Conservation (phyloP, 2,113 vertebrate species). For the Glaucomys volans region DNA sequence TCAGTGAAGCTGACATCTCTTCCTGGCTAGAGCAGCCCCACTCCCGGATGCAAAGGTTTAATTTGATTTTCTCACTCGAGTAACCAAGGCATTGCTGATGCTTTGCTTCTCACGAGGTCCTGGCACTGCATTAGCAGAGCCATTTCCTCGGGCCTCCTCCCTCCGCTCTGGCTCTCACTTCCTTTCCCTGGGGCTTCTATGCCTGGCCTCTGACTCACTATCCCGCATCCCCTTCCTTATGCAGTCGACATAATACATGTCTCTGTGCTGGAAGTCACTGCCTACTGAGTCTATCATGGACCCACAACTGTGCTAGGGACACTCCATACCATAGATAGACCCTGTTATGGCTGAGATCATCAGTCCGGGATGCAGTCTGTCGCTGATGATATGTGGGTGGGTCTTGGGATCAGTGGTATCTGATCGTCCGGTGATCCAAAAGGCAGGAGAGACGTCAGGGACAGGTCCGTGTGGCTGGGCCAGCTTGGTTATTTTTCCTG, state of each 20-base stretch:
- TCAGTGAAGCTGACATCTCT: slow-evolving; percentile 59
- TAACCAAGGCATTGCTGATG: slow-evolving; percentile 81
- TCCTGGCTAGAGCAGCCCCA: slow-evolving; percentile 61
- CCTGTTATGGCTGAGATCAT: neutral
- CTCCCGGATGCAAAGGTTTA: slow-evolving; percentile 78
- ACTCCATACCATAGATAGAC: neutral
- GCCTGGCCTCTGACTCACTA: neutral
- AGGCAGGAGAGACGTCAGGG: neutral
- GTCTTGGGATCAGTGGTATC: neutral
- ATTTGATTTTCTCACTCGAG: slow-evolving; percentile 85
- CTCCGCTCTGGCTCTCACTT: neutral
- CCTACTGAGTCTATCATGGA: neutral
- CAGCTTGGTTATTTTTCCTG: neutral
- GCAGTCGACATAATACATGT: rapidly evolving
- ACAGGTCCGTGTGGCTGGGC: neutral
- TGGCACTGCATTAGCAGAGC: slow-evolving; percentile 51
- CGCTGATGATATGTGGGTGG: neutral
- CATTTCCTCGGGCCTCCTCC: slow-evolving; percentile 41
- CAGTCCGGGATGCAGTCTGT: neutral
- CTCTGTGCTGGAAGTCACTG: neutral
- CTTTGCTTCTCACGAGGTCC: slow-evolving; percentile 66
- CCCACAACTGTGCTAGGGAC: neutral
- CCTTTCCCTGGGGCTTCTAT: neutral
- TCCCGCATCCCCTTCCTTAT: neutral
- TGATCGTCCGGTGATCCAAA: neutral